Base-by-base conservation (phyloP, 2,888 invertebrate genomes). In the Minunthozetes semirufus region DNA sequence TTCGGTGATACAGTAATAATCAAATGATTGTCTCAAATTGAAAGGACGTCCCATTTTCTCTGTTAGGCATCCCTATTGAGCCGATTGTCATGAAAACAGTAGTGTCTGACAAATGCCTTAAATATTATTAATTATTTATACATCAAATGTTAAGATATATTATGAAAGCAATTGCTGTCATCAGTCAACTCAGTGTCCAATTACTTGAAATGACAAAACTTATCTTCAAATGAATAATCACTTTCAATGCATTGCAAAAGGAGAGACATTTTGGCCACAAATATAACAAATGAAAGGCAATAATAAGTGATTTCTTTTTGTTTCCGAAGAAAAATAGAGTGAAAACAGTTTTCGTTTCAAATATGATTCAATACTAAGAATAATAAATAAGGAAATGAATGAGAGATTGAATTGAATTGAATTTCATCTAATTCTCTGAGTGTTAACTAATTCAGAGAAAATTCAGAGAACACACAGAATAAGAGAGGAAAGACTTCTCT, bases 201-300 rank as follows among this genome's bases (percentile, higher is more conserved):
- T 68, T 68, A 38, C 68, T 19, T 61, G 2, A 68, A 68, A 46
- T 19, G 68, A 68, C 68, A 68, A n/a, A 61, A 42, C 42, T 68
- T 68, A 68, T 68, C 68, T 68, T 17, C 33, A 61, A 68, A 68
- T 68, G 68, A 68, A 68, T 61, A 61, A 61, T 68, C 42, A 19
- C 42, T 68, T 68, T 13, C 17, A 29, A 68, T 46, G 38, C 13
- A 19, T 17, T 38, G 29, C 4, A 68, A n/a, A 46, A 42, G 15
- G 17, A 29, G 22, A 27, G 13, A 11, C 1, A 15, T 61, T 27
- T 61, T 63, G 9, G 63, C 22, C 38, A 63, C 29, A 56, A 56
- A 56, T 56, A 42, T 42, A 22, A 22, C 19, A 19, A 56, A 56
- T 22, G 11, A 22, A 56, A 56, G 17, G 9, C 56, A 56, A 56